Conservation (phyloP, 2,797 vertebrate genomes). For the Luscinia megarhynchos region DNA sequence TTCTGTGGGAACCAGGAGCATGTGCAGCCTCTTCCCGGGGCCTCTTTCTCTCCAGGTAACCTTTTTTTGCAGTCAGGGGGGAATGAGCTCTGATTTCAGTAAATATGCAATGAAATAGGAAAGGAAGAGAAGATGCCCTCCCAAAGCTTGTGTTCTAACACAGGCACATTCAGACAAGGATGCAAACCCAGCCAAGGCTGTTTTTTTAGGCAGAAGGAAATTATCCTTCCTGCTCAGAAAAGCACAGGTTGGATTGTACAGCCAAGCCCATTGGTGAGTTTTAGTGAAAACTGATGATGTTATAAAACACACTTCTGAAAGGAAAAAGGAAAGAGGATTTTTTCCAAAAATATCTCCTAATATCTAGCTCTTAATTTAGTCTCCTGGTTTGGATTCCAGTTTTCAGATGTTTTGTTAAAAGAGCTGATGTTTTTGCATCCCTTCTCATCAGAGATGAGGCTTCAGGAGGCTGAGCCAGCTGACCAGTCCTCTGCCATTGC, state of each 20-base stretch:
- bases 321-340: neutral
- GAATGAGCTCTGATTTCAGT: neutral
- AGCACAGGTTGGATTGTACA: neutral
- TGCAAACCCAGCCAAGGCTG: neutral
- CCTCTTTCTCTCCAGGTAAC: neutral
- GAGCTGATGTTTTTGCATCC: neutral
- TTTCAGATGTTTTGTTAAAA: neutral
- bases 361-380: neutral
- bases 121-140: neutral
- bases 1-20: neutral
- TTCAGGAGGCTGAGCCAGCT: neutral
- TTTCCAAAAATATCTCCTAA: neutral
- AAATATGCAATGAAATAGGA: neutral
- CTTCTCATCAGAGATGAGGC: neutral
- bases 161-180: neutral
- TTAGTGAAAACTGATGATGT: neutral
- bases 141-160: neutral
- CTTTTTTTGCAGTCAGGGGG: neutral
- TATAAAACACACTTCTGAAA: neutral
- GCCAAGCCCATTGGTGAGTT: neutral
- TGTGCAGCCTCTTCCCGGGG: neutral
- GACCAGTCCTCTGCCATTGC: neutral
- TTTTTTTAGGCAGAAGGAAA: neutral
- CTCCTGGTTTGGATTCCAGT: neutral
- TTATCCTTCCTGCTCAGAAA: neutral